phyloP scores from a whole-genome alignment of 2,888 invertebrate genomes.

The Cerastis rubricosa region DNA sequence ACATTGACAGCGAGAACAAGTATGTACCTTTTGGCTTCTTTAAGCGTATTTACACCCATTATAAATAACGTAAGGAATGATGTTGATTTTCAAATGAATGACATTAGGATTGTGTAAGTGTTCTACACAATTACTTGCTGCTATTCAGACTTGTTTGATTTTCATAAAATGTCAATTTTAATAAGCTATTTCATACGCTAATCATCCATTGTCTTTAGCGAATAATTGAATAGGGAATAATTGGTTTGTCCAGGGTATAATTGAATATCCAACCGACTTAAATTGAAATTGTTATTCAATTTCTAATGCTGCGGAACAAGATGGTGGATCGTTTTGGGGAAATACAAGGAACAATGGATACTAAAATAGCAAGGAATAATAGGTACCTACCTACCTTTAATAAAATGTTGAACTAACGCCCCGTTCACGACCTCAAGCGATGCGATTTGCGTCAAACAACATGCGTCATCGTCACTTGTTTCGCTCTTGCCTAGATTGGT shows the following conservation, averaged over 20 bases:
- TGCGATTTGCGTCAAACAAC: background rate
- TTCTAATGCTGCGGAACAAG: background rate
- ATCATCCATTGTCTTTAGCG: background rate
- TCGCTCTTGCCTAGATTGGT: no score
- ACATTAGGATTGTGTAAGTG: background rate
- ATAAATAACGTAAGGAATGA: background rate
- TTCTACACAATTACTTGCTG: background rate
- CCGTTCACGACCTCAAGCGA: background rate
- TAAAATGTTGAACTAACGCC: background rate
- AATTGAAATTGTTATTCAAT: conserved; percentile 10
- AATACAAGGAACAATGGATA: background rate
- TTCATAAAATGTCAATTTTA: background rate
- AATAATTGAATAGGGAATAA: conserved; percentile 25
- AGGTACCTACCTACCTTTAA: background rate
- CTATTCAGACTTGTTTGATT: background rate
- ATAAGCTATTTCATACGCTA: background rate
- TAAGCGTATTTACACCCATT: no score
- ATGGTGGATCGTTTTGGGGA: background rate
- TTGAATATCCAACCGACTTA: conserved; percentile 1
- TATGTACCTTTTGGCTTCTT: no score
- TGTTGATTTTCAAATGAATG: background rate
- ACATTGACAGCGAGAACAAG: no score
- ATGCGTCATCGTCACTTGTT: background rate
- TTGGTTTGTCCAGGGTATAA: conserved; percentile 3
- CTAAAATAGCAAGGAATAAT: background rate